Base-by-base conservation (phyloP, 2,113 vertebrate species). In the Cettia cetti region DNA sequence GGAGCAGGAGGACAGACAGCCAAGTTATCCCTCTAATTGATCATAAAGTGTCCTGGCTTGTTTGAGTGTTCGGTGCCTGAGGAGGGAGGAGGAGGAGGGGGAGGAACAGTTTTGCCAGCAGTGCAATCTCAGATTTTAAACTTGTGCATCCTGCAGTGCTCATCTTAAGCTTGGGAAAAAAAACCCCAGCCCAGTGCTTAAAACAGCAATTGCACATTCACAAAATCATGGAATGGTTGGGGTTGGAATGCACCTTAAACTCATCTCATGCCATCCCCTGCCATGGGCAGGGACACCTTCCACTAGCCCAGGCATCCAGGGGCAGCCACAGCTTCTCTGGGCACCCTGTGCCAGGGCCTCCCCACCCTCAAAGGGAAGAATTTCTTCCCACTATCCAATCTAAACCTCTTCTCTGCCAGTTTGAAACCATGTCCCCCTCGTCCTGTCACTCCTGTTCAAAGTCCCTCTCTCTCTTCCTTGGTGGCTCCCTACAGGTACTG, bases 21-120 rank as follows among this genome's bases (percentile, higher is more conserved):
- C 94, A 91, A 90, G 70, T 86, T 84, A 89, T 76, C 84, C 82
- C 53, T 93, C 61, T 81, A 54, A 83, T 37, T 33, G 71, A 82
- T 74, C 57, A 64, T 23, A 85, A 88, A 85, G 76, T 40, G 95
- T 91, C 81, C 81, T 23, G 57, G 92, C 95, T 94, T 94, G 95
- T 92, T 52, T 23, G 54, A 69, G 80, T 40, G 91, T 91, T 96
- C 7, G 0, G 10, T 84, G 95, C 91, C 92, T 49, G 77, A 60
- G 81, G 92, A 94, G 26, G 40, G 35, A 93, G 76, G 68, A 92
- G 94, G 76, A 92, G 74, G 77, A 78, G 71, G 63, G 15, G 80
- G 79, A 93, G 49, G 63, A 86, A 95, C 35, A 57, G 21, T 44
- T 90, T 86, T 78, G 83, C 82, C 39, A 74, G 52, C 72, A 50